Percentiles rank a stretch among this genome's conserved stretches.
These are phyloP conservation scores for Adoxophyes honmai DNA, from an alignment of 1,140 invertebrate species.

Conservation along the genomic window DNA sequence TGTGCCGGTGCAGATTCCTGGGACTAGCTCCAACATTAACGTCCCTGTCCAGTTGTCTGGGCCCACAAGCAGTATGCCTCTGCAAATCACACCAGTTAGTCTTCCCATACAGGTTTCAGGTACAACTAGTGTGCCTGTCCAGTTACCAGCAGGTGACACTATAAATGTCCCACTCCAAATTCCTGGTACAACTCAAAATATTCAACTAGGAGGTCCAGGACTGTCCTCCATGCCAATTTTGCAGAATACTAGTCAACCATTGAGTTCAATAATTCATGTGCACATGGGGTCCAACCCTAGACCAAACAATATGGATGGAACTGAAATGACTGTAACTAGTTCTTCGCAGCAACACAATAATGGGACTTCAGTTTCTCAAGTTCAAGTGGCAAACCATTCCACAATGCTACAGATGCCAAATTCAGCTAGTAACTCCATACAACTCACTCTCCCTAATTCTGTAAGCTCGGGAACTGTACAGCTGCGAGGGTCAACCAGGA, in stretches of 20 bases:
- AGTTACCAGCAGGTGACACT: constrained; percentile 65
- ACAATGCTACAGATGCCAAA: constrained; percentile 61
- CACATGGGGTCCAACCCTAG: constrained; percentile 63
- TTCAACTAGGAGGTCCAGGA: constrained; percentile 48
- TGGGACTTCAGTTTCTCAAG: constrained; percentile 46
- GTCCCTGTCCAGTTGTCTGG: constrained; percentile 64
- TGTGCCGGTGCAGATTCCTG: constrained; percentile 69
- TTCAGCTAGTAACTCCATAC: constrained; percentile 60
- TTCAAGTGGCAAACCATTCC: constrained; percentile 51
- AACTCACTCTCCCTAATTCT: constrained; percentile 48
- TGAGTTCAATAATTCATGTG: constrained; percentile 67
- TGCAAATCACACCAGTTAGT: constrained; percentile 62
- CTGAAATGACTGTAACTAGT: constrained; percentile 54
- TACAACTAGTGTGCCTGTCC: constrained; percentile 62
- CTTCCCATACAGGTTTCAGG: constrained; percentile 66
- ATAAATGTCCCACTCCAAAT: constrained; percentile 71
- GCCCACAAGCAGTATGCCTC: constrained; percentile 48
- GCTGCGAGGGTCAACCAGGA: constrained; percentile 47
- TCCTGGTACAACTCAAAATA: constrained; percentile 54
- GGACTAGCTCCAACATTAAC: constrained; percentile 66
- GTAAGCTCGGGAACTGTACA: constrained; percentile 42
- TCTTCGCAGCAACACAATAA: constrained; percentile 56
- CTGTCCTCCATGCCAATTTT: constrained; percentile 64
- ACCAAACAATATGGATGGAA: constrained; percentile 44
- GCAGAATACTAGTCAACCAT: constrained; percentile 46